A percentile compares a stretch with the other conserved stretches of the same genome.
These are phyloP conservation scores for Eucera pruinosa DNA, from an alignment of 2,888 invertebrate genomes.

Conservation along the genomic window DNA sequence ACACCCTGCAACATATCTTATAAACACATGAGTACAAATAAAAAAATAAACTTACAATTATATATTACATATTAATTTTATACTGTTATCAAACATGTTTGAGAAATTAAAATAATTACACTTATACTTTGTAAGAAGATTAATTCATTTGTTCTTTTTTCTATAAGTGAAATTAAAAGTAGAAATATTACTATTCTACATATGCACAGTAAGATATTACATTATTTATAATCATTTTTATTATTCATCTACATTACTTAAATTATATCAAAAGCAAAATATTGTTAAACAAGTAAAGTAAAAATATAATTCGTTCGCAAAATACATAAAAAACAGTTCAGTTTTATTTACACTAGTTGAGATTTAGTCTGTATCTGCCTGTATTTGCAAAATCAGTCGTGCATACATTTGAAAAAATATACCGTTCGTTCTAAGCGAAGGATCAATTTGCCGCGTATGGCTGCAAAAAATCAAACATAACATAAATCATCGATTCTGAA, in stretches of 20 bases:
- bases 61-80: background rate
- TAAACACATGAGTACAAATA: constrained; percentile 35
- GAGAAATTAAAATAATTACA: background rate
- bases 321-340: background rate
- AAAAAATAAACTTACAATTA: background rate
- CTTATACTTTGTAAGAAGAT: background rate
- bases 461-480: constrained; percentile 1
- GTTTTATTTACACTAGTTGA: constrained; percentile 2
- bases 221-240: background rate
- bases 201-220: background rate
- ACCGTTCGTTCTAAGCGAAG: constrained; percentile 9
- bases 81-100: background rate
- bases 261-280: background rate
- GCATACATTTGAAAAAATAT: constrained; percentile 23
- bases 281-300: background rate
- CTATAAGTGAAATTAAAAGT: background rate
- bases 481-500: constrained; percentile 30
- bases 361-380: background rate
- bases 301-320: background rate
- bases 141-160: constrained; percentile 18
- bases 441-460: constrained; percentile 16
- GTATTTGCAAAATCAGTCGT: constrained; percentile 7
- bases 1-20: constrained; percentile 63
- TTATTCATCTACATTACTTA: background rate
- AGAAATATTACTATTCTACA: background rate